Percentiles rank a stretch among this genome's conserved stretches.
Conservation (phyloP, 2,888 invertebrate species). For the Encarsia formosa region DNA sequence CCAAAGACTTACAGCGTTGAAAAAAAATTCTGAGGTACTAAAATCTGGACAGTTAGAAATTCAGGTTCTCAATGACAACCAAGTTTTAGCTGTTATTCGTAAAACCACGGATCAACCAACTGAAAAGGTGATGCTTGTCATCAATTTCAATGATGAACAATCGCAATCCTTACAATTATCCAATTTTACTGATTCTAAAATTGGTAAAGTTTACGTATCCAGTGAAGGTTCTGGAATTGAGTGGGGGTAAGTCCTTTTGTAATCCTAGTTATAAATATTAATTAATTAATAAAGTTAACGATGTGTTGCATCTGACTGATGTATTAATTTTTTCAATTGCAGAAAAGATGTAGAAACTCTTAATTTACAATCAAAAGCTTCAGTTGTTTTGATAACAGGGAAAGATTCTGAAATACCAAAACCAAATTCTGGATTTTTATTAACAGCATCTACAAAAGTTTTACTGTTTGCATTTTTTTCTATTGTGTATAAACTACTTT, state of each 20-base stretch:
- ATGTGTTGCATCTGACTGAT: not conserved
- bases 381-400: constrained; percentile 24
- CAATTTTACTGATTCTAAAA: constrained; percentile 48
- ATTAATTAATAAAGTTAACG: constrained; percentile 12
- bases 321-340: constrained; percentile 28
- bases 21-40: constrained; percentile 53
- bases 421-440: not conserved
- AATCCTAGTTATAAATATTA: constrained; percentile 2
- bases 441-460: constrained; percentile 1
- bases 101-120: not conserved
- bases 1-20: constrained; percentile 55
- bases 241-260: constrained; percentile 51
- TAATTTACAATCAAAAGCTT: constrained; percentile 24
- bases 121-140: constrained; percentile 31
- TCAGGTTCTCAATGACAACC: constrained; percentile 53
- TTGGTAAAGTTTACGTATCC: constrained; percentile 50
- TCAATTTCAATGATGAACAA: constrained; percentile 53
- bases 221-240: constrained; percentile 54
- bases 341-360: constrained; percentile 18
- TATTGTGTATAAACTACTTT: no score
- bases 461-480: no score
- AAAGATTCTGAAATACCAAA: no score
- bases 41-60: constrained; percentile 56
- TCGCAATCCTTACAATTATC: constrained; percentile 55
- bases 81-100: constrained; percentile 31